Evolutionary conservation across 1,140 invertebrate genomes (phyloP).

Genomic region (Drosophila chauvacae): DNA sequence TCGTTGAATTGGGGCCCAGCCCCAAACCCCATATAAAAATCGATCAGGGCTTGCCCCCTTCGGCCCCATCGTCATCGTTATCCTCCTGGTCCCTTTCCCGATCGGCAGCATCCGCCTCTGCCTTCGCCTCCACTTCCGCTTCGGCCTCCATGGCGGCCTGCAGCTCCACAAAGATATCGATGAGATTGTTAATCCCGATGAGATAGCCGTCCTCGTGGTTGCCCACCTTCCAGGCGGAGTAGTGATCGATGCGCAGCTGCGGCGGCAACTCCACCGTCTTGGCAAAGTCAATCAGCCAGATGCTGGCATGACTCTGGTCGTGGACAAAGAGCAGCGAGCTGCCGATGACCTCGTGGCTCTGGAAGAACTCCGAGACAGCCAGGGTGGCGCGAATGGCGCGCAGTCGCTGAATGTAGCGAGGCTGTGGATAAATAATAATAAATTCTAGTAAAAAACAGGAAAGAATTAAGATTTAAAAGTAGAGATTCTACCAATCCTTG

Average conservation of each 20-base stretch:
- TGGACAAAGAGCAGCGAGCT: slow-evolving; percentile 98
- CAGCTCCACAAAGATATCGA: slow-evolving; percentile 90
- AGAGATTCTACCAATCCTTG: no score
- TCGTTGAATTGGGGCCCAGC: slow-evolving; percentile 34
- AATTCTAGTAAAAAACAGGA: background rate
- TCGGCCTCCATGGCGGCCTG: slow-evolving; percentile 57
- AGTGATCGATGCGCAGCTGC: slow-evolving; percentile 91
- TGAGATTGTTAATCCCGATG: slow-evolving; percentile 96
- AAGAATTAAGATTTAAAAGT: background rate
- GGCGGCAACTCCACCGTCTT: slow-evolving; percentile 95
- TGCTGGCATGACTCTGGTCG: slow-evolving; percentile 92
- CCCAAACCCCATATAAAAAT: slow-evolving; percentile 12
- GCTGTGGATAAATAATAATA: slow-evolving; percentile 86
- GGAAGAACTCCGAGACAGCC: slow-evolving; percentile 94
- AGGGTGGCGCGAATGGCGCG: slow-evolving; percentile 93
- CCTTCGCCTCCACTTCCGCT: background rate
- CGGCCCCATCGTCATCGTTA: background rate
- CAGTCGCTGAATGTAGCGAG: slow-evolving; percentile 93
- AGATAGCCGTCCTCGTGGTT: slow-evolving; percentile 99
- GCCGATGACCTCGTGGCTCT: slow-evolving; percentile 97
- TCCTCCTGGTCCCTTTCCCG: background rate
- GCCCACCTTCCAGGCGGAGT: slow-evolving; percentile 95
- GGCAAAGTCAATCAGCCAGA: slow-evolving; percentile 99
- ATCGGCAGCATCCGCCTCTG: no score
- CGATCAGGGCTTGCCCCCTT: slow-evolving; percentile 5